Base-by-base conservation (phyloP, 2,888 invertebrate genomes). In the Hybos culiciformis region DNA sequence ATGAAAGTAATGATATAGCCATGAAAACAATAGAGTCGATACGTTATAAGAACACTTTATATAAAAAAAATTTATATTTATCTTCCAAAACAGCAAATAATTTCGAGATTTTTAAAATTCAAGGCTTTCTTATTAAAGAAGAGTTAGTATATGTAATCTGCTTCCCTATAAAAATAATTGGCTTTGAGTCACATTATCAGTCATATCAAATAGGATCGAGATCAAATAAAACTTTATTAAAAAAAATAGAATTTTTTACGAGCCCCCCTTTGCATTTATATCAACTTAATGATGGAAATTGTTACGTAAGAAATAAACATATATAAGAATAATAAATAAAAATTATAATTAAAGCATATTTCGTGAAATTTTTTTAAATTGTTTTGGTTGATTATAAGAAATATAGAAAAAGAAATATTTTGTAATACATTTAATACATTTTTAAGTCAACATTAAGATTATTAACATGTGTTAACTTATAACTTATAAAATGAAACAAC, bases 81-180 rank as follows among this genome's bases (percentile, higher is more conserved):
- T 23, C 41, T 33, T 26, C 24, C 33, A 37, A 23, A 11, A 5
- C 6, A 17, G n/a, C 17, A 12, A 9, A 12, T 1, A 14, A 23
- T 39, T 45, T 42, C 19, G 42, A 45, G 19, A 39, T 42, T 34
- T 42, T 34, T 42, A 45, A 45, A 45, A 45, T 45, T 34, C 24
- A 32, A 37, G 34, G 23, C 23, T 38, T 37, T 21, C 38, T 42
- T 34, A 38, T 39, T 29, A 40, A 42, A 19, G 21, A 42, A 33
- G 33, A 31, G 14, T 31, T 11, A 20, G 15, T 20, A 19, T 42
- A 26, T 37, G 29, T 45, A 14, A 14, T 42, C 33, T 45, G 45
- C 32, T 39, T 14, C n/a, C 19, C 23, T 12, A 41, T 41, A 31
- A 33, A 8, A 41, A 21, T 44, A 12, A 26, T 26, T 20, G 24